Base-by-base conservation (phyloP, 2,888 invertebrate genomes). In the Tinea semifulvella region DNA sequence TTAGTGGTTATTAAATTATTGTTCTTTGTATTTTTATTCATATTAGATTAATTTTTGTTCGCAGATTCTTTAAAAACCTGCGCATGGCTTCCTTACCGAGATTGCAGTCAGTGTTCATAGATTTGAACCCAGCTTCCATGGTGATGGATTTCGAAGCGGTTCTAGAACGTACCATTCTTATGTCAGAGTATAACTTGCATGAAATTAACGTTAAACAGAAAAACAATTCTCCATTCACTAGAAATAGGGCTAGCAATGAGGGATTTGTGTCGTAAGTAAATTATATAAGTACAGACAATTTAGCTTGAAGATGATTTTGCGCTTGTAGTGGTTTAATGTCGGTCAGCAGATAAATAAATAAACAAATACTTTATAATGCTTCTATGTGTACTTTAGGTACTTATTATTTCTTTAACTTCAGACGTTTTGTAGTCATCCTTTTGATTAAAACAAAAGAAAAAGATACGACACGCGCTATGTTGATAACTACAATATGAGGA, bases 71-170 rank as follows among this genome's bases (percentile, higher is more conserved):
- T 2, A 18, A 17, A 16, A 36, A 36, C 18, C 18, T 36, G 6
- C 36, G 36, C 6, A 36, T 36, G 36, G 16, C 36, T 5, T 14
- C 11, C 36, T 16, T 36, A 36, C 36, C 36, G 8, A 8, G 16
- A 18, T 18, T 18, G 16, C 16, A 18, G 18, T 17, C 36, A n/a
- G 8, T 10, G 2, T 36, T 10, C n/a, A 18, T 36, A 16, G 7
- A 7, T 2, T 4, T 36, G 5, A 36, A n/a, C 7, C 36, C 36
- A 18, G 16, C 17, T 7, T 36, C 36, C 3, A 36, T 36, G 36
- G 16, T 7, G 2, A 6, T 36, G 11, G 11, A 11, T 10, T 10
- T 18, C 2, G 36, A 36, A 18, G 16, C 16, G 6, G 17, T 10
- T 10, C n/a, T 18, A 36, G 36, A 36, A 36, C 5, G 17, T 6